Evolutionary conservation across 2,888 invertebrate species (phyloP).

Genomic region (Sminthurinus aureus): DNA sequence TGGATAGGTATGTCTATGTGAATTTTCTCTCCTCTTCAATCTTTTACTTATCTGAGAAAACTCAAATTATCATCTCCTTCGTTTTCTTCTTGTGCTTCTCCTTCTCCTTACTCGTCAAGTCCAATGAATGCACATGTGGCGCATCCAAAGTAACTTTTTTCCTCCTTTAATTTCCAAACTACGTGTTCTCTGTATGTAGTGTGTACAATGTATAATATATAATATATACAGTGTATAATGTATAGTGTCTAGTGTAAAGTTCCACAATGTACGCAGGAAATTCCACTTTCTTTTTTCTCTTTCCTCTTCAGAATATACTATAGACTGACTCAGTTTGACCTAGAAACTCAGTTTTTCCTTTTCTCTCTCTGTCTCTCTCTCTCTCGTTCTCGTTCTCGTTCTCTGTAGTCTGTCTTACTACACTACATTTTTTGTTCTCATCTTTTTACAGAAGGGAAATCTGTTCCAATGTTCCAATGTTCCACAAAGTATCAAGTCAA

Average conservation of each 20-base stretch:
- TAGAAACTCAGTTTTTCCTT: no score
- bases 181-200: neutral
- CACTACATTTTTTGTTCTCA: neutral
- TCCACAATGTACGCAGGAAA: neutral
- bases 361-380: no score
- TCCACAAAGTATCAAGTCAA: no score
- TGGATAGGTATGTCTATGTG: no score
- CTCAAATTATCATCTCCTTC: neutral
- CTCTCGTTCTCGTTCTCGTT: neutral
- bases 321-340: no score
- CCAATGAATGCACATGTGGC: constrained; percentile 5
- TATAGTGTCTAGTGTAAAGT: neutral
- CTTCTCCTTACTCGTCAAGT: neutral
- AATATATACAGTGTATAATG: no score
- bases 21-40: neutral
- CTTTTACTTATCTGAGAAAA: neutral
- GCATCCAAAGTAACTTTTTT: constrained; percentile 10
- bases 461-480: neutral
- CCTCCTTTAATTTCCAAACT: neutral
- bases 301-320: neutral
- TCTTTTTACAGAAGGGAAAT: neutral
- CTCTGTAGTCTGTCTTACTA: no score
- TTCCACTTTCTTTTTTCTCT: neutral
- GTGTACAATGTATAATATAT: no score
- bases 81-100: neutral